Percentiles rank a stretch among this genome's conserved stretches.
phyloP scores from a whole-genome alignment of 2,888 invertebrate species.

The Synanthedon vespiformis region DNA sequence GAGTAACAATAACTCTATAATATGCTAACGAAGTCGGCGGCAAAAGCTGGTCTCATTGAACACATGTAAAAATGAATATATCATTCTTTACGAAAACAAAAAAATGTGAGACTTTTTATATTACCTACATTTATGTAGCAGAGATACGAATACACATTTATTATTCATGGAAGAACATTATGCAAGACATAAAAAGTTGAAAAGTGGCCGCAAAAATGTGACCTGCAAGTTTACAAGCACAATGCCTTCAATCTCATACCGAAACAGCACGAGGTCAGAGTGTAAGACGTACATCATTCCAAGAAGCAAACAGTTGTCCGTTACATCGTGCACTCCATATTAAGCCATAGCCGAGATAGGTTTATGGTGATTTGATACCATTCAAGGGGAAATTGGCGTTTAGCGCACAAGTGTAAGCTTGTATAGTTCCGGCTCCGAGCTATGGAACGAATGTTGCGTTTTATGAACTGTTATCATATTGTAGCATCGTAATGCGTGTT shows the following conservation, averaged over 20 bases:
- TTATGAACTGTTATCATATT: neutral
- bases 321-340: conserved; percentile 54
- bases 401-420: conserved; percentile 29
- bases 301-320: conserved; percentile 33
- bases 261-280: conserved; percentile 31
- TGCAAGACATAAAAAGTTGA: neutral
- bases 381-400: conserved; percentile 60
- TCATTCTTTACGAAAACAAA: too few relatives aligned
- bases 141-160: too few relatives aligned
- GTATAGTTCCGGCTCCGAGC: conserved; percentile 8
- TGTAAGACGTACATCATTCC: conserved; percentile 35
- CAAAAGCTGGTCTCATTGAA: too few relatives aligned
- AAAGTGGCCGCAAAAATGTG: neutral
- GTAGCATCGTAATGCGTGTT: neutral
- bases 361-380: conserved; percentile 68
- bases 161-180: neutral
- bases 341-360: conserved; percentile 38
- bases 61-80: too few relatives aligned
- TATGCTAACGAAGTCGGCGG: too few relatives aligned
- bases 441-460: conserved; percentile 11
- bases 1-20: too few relatives aligned
- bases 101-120: too few relatives aligned
- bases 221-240: neutral
- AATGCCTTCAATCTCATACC: conserved; percentile 22
- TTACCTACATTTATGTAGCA: too few relatives aligned